Base-by-base conservation (phyloP, 2,113 vertebrate genomes). In the Engystomops pustulosus region DNA sequence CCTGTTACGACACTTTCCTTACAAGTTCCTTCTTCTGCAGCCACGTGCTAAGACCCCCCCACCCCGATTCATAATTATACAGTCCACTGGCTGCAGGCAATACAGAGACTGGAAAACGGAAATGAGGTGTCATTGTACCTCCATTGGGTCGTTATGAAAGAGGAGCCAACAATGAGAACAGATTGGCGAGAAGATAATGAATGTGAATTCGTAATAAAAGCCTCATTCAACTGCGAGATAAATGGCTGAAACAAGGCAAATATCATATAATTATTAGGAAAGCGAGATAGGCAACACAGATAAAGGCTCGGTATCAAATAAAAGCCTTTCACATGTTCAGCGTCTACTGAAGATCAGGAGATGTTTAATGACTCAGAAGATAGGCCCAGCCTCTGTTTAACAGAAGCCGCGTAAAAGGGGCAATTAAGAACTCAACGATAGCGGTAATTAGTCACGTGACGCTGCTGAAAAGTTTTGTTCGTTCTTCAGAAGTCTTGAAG, bases 341-440 rank as follows among this genome's bases (percentile, higher is more conserved):
- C 41, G 3, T 75, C 27, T 36, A n/a, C 47, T 11, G 47, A 53
- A 76, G 47, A 76, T 76, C 47, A 76, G 72, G 72, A 53, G 18
- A 76, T 76, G 72, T 53, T 76, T 55, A 32, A 76, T 55, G 72
- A 76, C 47, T 36, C 72, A 34, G 72, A 76, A 53, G 18, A 49
- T 55, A 14, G 72, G 47, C 27, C 47, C 47, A n/a, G 17, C 30
- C 47, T 55, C 18, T 76, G 49, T 76, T 53, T 76, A 34, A 76
- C 32, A 76, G 72, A 20, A 75, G 72, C 27, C 2, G 41, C 17
- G 34, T 18, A 34, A 32, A 36, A 49, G 44, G 27, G 45, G 18
- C 20, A 80, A 80, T 69, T 68, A 69, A 32, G 17, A 68, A 36
- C 38, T 47, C 44, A 69, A 17, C 60, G 32, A 51, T 27, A 51